phyloP scores from a whole-genome alignment of 2,888 invertebrate genomes.

The Lasius platythorax region DNA sequence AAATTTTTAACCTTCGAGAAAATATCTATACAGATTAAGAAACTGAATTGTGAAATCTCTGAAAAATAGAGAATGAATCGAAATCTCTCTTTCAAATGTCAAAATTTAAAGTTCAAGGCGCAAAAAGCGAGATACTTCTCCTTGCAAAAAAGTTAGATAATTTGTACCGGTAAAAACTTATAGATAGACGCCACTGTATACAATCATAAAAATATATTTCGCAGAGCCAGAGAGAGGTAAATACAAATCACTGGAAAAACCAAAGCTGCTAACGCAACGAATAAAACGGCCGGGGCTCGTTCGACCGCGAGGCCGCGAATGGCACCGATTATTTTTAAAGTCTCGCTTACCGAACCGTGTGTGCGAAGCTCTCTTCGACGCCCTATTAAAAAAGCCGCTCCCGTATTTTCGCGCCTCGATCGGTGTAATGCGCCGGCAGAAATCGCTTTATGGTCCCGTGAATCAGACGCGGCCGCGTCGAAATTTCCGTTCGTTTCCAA shows the following conservation, averaged over 20 bases:
- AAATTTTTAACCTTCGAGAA: not conserved
- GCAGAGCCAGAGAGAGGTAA: conserved; percentile 26
- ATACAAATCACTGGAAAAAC: conserved; percentile 48
- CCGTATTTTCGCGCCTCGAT: conserved; percentile 53
- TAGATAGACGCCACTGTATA: not conserved
- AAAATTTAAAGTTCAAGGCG: not conserved
- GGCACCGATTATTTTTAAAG: conserved; percentile 66
- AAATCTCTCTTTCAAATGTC: not conserved
- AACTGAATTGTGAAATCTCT: not conserved
- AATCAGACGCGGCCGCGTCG: conserved; percentile 33
- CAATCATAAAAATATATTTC: conserved; percentile 16
- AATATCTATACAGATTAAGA: not conserved
- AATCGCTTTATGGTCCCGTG: conserved; percentile 51
- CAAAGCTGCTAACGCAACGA: conserved; percentile 40
- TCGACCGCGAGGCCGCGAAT: conserved; percentile 29
- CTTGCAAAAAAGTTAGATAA: not conserved
- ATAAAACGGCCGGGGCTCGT: conserved; percentile 42
- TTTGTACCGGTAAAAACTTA: not conserved
- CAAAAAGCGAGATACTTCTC: not conserved
- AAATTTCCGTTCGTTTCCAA: conserved; percentile 34
- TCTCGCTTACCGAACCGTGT: conserved; percentile 29
- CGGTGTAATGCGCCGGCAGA: conserved; percentile 46
- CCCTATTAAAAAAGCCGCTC: conserved; percentile 57
- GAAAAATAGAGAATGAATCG: not conserved
- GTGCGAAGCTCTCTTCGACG: conserved; percentile 40